A percentile compares a stretch with the other conserved stretches of the same genome.
Conservation (phyloP, 1,140 invertebrate genomes). For the Lamellibrachia luymesi region DNA sequence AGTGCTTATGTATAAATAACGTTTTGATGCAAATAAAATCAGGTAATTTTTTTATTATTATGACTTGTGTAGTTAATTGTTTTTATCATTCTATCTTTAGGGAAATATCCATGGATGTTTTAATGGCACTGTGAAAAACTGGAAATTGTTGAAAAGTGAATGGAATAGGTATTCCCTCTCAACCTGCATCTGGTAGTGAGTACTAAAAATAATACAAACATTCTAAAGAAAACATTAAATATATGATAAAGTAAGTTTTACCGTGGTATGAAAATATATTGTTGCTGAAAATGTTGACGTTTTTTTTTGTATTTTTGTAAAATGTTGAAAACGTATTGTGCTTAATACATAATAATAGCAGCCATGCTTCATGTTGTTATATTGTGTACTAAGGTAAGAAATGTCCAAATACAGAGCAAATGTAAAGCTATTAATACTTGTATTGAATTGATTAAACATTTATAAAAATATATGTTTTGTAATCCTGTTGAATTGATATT, state of each 20-base stretch:
- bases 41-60: background rate
- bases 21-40: background rate
- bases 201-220: background rate
- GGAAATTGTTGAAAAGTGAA: background rate
- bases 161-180: background rate
- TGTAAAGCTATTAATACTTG: conserved; percentile 32
- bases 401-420: conserved; percentile 25
- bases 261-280: background rate
- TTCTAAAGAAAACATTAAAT: background rate
- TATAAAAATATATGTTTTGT: background rate
- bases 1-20: background rate
- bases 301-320: background rate
- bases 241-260: background rate
- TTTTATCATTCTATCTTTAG: background rate
- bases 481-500: background rate
- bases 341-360: background rate
- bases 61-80: background rate
- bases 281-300: background rate
- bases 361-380: background rate
- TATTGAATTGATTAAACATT: background rate
- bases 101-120: background rate
- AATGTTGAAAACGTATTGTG: background rate
- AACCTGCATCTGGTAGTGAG: too few species aligned
- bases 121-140: background rate
- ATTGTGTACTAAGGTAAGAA: background rate